Conservation (phyloP, 1,140 invertebrate genomes). For the Drosophila grimshawi region DNA sequence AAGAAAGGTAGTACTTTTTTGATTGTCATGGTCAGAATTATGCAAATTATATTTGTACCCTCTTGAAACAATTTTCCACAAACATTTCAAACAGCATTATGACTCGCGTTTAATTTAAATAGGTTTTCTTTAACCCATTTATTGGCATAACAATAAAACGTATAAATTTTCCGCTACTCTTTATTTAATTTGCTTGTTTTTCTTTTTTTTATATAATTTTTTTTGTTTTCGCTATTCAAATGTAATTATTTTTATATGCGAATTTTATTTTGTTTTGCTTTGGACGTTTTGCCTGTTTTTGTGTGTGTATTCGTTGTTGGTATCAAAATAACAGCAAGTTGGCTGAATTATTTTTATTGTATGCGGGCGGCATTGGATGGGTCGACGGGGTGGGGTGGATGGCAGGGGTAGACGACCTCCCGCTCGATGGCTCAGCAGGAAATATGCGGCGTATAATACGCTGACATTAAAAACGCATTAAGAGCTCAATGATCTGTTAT, state of each 20-base stretch:
- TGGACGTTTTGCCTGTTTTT: conserved; percentile 11
- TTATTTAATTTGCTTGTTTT: conserved; percentile 14
- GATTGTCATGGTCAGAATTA: conserved; percentile 10
- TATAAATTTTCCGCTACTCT: conserved; percentile 66
- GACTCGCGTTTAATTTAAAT: conserved; percentile 17
- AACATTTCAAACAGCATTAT: conserved; percentile 2
- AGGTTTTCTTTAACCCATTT: conserved; percentile 47
- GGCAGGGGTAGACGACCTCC: conserved; percentile 8
- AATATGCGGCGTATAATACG: conserved; percentile 55
- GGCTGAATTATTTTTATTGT: conserved; percentile 53
- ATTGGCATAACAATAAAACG: conserved; percentile 58
- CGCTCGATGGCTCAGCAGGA: conserved; percentile 47
- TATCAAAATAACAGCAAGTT: conserved; percentile 38
- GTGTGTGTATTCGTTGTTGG: conserved; percentile 34
- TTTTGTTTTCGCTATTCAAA: conserved; percentile 59
- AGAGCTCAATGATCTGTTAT: conserved; percentile 79
- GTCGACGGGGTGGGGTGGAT: background rate
- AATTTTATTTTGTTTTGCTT: conserved; percentile 39
- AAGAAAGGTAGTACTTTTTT: background rate
- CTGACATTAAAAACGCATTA: conserved; percentile 79
- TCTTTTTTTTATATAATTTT: conserved; percentile 17
- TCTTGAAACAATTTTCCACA: conserved; percentile 10
- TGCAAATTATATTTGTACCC: conserved; percentile 29
- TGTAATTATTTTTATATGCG: conserved; percentile 73
- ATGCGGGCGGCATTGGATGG: conserved; percentile 6